Evolutionary conservation across 1,140 invertebrate species (phyloP), one percentile per base, ranked within the genome.

Genomic region (Tetragonula clypearis): DNA sequence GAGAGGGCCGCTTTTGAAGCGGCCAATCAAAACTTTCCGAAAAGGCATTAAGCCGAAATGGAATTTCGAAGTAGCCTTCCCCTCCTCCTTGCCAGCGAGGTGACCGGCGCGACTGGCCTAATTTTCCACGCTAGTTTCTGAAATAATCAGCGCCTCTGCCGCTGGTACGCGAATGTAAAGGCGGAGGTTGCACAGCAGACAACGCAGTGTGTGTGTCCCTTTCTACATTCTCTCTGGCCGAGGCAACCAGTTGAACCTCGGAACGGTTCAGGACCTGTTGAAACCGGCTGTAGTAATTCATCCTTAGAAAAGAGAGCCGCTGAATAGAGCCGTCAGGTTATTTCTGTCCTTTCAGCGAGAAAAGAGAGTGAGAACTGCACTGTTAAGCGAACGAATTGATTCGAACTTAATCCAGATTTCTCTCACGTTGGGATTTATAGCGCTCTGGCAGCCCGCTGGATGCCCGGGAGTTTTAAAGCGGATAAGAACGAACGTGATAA

Each of bases 11-110:
- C 72, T 86, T 88, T 49, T 71, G 75, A 88, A 73, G 65, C 53
- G 58, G 66, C 78, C 72, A 86, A 89, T 86, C 68, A 86, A 88
- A 86, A 81, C 68, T 89, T 89, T 66, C 79, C 41, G 41, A 49
- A 56, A 83, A 82, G 77, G 85, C 23, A 56, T 66, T 72, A 79
- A 89, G 84, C 60, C 66, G 88, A 84, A 49, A 89, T 89, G 74
- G 84, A 86, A 89, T 89, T 89, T 89, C 74, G 74, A 68, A 77
- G 62, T 30, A 30, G 19, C 30, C 30, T 30, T 1, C 30, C n/a
- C 60, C 9, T 1, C 0, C 6, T 6, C 41, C 6, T 0, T 4
- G 41, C 41, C 41, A 49, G 41, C 19, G n/a, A n/a, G n/a, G 80
- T 35, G 55, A 23, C 30, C 5, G n/a, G 55, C 30, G n/a, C 35